phyloP scores from a whole-genome alignment of 92 coral and sea anemone genomes.

The Parazoanthus darwini region DNA sequence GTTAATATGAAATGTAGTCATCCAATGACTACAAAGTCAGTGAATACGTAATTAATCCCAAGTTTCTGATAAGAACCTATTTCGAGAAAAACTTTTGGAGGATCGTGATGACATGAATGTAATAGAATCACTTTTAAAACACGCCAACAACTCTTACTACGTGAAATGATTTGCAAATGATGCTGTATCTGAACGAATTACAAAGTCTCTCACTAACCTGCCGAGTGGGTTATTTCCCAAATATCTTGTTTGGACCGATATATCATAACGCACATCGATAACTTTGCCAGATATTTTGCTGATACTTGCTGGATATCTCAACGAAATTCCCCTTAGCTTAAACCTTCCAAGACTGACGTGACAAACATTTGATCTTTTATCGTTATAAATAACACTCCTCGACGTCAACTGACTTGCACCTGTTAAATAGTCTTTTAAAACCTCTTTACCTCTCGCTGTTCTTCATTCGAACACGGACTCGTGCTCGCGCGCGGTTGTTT shows the following conservation, averaged over 20 bases:
- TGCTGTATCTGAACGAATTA: not conserved
- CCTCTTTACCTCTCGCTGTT: not conserved
- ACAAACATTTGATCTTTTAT: constrained; percentile 9
- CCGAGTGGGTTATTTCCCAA: not conserved
- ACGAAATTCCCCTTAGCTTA: not conserved
- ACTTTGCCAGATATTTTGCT: not conserved
- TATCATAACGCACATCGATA: not conserved
- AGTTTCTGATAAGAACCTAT: not conserved
- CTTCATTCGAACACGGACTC: not conserved
- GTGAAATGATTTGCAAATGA: too few relatives aligned
- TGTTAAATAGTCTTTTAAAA: not conserved
- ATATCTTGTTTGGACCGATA: not conserved
- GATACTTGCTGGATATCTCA: not conserved
- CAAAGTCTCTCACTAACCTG: not conserved
- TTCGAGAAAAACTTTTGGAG: not conserved
- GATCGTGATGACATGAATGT: not conserved
- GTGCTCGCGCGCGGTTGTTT: not conserved
- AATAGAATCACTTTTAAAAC: constrained; percentile 8
- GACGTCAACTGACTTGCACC: not conserved
- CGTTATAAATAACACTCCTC: constrained; percentile 13
- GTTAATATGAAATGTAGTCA: not conserved
- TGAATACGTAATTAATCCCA: not conserved
- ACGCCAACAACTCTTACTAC: not conserved
- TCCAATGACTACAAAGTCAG: not conserved
- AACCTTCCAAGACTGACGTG: constrained; percentile 11